A percentile compares a stretch with the other conserved stretches of the same genome.
phyloP scores from a whole-genome alignment of 2,113 vertebrate species.

The Stictonetta naevosa region DNA sequence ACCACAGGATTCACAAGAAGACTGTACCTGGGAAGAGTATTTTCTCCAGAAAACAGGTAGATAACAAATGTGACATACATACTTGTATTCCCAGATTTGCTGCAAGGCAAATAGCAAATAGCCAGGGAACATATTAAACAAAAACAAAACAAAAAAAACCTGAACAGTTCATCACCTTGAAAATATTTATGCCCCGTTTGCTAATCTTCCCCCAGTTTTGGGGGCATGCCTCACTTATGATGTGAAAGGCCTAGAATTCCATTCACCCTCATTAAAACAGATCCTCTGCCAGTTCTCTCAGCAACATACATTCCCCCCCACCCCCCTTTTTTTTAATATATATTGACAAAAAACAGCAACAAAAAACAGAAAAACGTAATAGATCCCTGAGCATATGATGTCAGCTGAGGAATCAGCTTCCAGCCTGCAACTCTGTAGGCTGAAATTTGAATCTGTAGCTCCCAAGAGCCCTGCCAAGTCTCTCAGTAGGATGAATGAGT shows the following conservation, averaged over 20 bases:
- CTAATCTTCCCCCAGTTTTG: not conserved
- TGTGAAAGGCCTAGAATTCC: not conserved
- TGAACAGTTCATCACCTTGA: not conserved
- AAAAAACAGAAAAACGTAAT: not conserved
- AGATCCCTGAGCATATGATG: not conserved
- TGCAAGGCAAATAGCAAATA: not conserved
- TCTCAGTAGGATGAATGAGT: not conserved
- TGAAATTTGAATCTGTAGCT: not conserved
- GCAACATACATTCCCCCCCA: not conserved
- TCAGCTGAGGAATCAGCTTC: not conserved
- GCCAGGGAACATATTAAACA: not conserved
- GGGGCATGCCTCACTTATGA: not conserved
- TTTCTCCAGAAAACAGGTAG: not conserved
- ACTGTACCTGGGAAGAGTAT: not conserved
- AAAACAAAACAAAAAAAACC: no score
- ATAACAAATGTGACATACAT: not conserved
- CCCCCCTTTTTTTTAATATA: not conserved
- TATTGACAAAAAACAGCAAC: not conserved
- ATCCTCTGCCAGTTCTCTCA: not conserved
- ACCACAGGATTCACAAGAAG: not conserved
- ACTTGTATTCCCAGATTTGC: not conserved
- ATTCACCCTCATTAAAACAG: not conserved
- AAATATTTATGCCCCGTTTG: not conserved
- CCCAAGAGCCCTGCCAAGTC: not conserved
- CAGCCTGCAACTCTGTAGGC: not conserved